Base-by-base conservation (phyloP, 1,140 invertebrate species). In the Magallana angulata region DNA sequence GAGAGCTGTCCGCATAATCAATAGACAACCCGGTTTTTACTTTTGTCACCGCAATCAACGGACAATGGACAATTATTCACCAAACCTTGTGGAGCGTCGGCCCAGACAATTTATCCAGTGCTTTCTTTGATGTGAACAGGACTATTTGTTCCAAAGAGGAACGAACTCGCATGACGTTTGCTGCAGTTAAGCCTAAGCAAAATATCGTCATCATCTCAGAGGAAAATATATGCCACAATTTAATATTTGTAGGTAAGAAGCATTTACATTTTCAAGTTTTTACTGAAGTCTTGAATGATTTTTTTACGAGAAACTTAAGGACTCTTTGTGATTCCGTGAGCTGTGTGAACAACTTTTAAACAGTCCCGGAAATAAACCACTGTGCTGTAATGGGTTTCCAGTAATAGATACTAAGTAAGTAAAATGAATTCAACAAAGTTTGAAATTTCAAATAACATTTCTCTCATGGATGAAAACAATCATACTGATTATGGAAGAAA, bases 11-110 rank as follows among this genome's bases (percentile, higher is more conserved):
- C 68, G 30, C 24, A 76, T 30, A 76, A 76, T 76, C 68, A 76
- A 76, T 76, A 76, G 68, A 30, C 24, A 30, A 30, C 68, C 24
- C 68, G 7, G 68, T 24, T 76, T 76, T 36, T 30, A 76, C 68
- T 76, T 76, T 76, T 76, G 68, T 76, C 18, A 30, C 24, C 36
- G 24, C 36, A 36, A 36, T 76, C 68, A 24, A 30, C 68, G 68
- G 68, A 76, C 68, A 76, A 36, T 30, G 68, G 24, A 76, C 68
- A 76, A 76, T 76, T 76, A 76, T 76, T 18, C 68, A 76, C 68
- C 18, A 76, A 76, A 76, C 24, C 18, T 76, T 24, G 36, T 24
- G 68, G 68, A 76, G 12, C 68, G 1, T 76, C 68, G 24, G 30
- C 68, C 68, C 68, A 36, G 24, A 76, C 68, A 76, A 30, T 36